These are phyloP conservation scores for Agonopterix alstromeriana DNA, from an alignment of 2,888 invertebrate genomes.

Conservation along the genomic window DNA sequence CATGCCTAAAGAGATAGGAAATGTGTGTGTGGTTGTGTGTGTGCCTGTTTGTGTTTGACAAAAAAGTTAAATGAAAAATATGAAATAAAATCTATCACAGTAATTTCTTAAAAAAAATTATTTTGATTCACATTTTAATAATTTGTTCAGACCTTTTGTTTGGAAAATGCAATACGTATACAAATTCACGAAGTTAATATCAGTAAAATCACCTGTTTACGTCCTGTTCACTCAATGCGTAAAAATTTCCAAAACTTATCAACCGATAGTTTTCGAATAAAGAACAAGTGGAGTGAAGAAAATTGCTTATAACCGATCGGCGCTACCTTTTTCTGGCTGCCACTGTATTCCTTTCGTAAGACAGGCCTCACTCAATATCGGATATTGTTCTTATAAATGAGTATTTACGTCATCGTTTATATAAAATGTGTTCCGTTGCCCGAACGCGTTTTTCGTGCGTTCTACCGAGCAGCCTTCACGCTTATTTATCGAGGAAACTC, in stretches of 20 bases:
- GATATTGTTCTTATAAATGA: constrained; percentile 75
- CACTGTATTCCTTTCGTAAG: constrained; percentile 43
- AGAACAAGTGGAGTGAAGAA: constrained; percentile 1
- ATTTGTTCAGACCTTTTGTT: too few relatives aligned
- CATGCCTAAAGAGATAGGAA: too few relatives aligned
- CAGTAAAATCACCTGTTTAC: neutral
- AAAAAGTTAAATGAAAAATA: too few relatives aligned
- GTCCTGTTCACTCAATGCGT: constrained; percentile 1
- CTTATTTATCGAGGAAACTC: constrained; percentile 29
- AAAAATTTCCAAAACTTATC: constrained; percentile 3
- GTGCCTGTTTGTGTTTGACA: too few relatives aligned
- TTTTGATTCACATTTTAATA: too few relatives aligned
- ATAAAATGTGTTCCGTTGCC: constrained; percentile 58
- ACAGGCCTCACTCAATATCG: constrained; percentile 76
- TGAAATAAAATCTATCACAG: too few relatives aligned
- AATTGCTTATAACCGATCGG: neutral
- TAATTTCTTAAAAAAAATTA: too few relatives aligned
- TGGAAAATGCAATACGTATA: neutral
- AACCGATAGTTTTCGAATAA: constrained; percentile 5
- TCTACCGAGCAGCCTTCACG: constrained; percentile 26
- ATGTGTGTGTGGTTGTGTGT: too few relatives aligned
- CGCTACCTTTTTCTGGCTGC: constrained; percentile 21
- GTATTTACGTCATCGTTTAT: constrained; percentile 74
- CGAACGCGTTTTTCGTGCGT: constrained; percentile 37
- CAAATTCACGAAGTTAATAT: neutral